Base-by-base conservation (phyloP, 2,113 vertebrate species). In the Nibea coibor region DNA sequence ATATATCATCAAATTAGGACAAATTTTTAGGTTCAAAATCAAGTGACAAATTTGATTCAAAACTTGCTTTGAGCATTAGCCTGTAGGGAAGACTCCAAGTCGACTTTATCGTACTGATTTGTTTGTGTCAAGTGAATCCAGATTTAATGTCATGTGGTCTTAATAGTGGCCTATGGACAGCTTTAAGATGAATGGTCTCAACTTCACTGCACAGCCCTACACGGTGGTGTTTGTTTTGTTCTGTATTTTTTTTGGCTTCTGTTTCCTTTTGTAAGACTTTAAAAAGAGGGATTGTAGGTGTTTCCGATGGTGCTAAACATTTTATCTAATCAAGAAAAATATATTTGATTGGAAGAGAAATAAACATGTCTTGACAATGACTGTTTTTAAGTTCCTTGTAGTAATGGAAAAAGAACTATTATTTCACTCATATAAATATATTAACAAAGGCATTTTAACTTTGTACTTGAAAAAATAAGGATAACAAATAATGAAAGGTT, bases 361-460 rank as follows among this genome's bases (percentile, higher is more conserved):
- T 97, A 96, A 96, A 95, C 95, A 96, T 71, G 95, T 98, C 96
- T 96, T 93, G 96, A 97, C 95, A 95, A 96, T 96, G 96, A 97
- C 96, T 96, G 95, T 97, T 96, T 97, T 97, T 96, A 95, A 95
- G 96, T 97, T 96, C 95, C 96, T 93, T 94, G 95, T 96, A 95
- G 96, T 97, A 96, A 95, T 94, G 95, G 94, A 95, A 83, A 83
- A 96, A 97, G 94, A 95, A 96, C 95, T 96, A 95, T 97, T 97
- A 97, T 98, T 97, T 97, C 96, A 96, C 96, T 96, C 96, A 96
- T 96, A 97, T 97, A 96, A 96, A 97, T 96, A 96, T 95, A 94
- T 95, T 94, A 94, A 95, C 91, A 96, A 98, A 97, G 96, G 96
- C 96, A 97, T 98, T 99, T 97, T 97, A 98, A 97, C 97, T 98